phyloP scores from a whole-genome alignment of 1,140 invertebrate species.

The Drosophila pallidifrons region DNA sequence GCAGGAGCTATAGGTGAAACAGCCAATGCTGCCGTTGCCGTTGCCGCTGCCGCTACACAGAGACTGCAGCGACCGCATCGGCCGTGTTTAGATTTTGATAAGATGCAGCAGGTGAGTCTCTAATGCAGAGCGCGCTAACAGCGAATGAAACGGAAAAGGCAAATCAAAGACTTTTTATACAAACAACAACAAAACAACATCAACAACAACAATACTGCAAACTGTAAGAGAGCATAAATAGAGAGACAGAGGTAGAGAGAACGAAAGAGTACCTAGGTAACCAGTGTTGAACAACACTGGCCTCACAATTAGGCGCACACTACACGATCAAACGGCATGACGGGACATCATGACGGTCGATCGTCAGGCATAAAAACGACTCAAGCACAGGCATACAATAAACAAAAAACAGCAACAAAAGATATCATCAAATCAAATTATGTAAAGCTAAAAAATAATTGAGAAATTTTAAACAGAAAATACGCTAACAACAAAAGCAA shows the following conservation, averaged over 20 bases:
- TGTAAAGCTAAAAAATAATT: slow-evolving; percentile 60
- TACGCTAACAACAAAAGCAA: slow-evolving; percentile 48
- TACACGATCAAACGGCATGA: slow-evolving; percentile 33
- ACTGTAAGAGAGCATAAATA: slow-evolving; percentile 11
- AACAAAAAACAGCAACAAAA: slow-evolving; percentile 19
- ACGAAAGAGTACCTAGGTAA: slow-evolving; percentile 28
- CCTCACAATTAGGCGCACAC: slow-evolving; percentile 53
- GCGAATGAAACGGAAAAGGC: slow-evolving; percentile 54
- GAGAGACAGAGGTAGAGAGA: slow-evolving; percentile 1
- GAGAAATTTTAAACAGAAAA: slow-evolving; percentile 72
- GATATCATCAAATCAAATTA: slow-evolving; percentile 78
- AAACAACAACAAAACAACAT: slow-evolving; percentile 55
- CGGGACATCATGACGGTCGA: not conserved
- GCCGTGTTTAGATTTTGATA: slow-evolving; percentile 97
- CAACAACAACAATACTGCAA: slow-evolving; percentile 43
- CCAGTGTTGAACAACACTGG: slow-evolving; percentile 29
- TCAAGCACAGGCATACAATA: slow-evolving; percentile 21
- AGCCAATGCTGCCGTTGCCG: slow-evolving; percentile 52
- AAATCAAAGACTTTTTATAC: slow-evolving; percentile 84
- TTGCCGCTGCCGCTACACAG: slow-evolving; percentile 85
- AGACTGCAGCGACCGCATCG: slow-evolving; percentile 89
- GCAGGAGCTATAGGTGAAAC: slow-evolving; percentile 40
- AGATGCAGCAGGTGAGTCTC: slow-evolving; percentile 91
- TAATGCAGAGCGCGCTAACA: slow-evolving; percentile 79
- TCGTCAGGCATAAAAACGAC: not conserved